Conservation (phyloP, 2,888 invertebrate species). For the Ypsolopha scabrella region DNA sequence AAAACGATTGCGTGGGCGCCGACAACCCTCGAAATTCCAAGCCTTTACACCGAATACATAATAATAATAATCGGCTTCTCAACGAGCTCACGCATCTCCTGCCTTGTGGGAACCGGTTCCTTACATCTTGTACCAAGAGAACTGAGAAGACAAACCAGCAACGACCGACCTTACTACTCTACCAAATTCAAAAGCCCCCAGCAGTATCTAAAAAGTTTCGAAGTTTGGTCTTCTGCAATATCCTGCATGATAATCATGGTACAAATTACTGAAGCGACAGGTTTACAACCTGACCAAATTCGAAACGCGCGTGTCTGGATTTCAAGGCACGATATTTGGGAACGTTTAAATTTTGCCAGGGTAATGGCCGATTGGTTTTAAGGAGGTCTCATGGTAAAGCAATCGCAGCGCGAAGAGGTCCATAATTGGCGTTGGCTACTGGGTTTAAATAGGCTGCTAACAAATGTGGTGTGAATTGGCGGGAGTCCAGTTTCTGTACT, state of each 20-base stretch:
- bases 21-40: conserved; percentile 33
- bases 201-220: background rate
- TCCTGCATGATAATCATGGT: background rate
- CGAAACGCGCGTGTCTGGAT: conserved; percentile 2
- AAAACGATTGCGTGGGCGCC: conserved; percentile 12
- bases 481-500: conserved; percentile 9
- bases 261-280: conserved; percentile 6
- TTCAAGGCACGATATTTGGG: background rate
- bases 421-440: conserved; percentile 46
- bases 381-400: conserved; percentile 4
- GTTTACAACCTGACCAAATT: conserved; percentile 5
- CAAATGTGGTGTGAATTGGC: conserved; percentile 51
- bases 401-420: conserved; percentile 7
- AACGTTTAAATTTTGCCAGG: conserved; percentile 2
- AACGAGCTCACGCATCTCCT: conserved; percentile 43
- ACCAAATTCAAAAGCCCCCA: conserved; percentile 1
- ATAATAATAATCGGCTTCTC: conserved; percentile 49
- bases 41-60: conserved; percentile 22
- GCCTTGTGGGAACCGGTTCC: conserved; percentile 32
- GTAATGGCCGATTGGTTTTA: background rate
- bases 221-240: background rate
- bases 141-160: background rate
- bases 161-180: conserved; percentile 1
- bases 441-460: conserved; percentile 41
- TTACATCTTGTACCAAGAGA: conserved; percentile 1